Conservation (phyloP, 2,888 invertebrate species). For the Drepanosiphum platanoidis region DNA sequence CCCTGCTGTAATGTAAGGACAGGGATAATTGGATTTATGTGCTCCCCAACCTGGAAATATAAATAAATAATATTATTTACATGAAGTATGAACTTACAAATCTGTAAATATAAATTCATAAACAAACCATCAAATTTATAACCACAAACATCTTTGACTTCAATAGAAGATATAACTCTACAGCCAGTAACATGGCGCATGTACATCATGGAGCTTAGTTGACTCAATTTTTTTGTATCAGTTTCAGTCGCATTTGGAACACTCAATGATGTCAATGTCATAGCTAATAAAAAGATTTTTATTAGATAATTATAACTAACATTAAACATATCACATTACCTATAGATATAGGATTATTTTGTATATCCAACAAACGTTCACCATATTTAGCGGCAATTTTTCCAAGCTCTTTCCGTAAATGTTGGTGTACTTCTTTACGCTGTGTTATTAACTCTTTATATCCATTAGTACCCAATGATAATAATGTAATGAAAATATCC, state of each 20-base stretch:
- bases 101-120: neutral
- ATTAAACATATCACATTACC: slow-evolving; percentile 67
- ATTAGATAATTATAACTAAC: neutral
- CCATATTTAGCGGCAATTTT: slow-evolving; percentile 71
- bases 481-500: slow-evolving; percentile 80
- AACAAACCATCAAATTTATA: slow-evolving; percentile 71
- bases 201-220: slow-evolving; percentile 79
- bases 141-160: slow-evolving; percentile 71
- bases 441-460: slow-evolving; percentile 73
- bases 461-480: slow-evolving; percentile 76
- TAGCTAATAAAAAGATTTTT: slow-evolving; percentile 66
- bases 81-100: neutral
- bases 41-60: slow-evolving; percentile 75
- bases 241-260: slow-evolving; percentile 62
- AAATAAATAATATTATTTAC: slow-evolving; percentile 18
- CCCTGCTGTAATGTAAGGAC: slow-evolving; percentile 79
- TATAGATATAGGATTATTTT: slow-evolving; percentile 78
- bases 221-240: slow-evolving; percentile 69
- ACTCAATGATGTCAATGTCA: slow-evolving; percentile 68
- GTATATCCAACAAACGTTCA: slow-evolving; percentile 72
- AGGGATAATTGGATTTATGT: slow-evolving; percentile 72
- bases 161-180: slow-evolving; percentile 72
- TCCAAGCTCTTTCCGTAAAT: slow-evolving; percentile 72
- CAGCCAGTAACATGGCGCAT: slow-evolving; percentile 78
- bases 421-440: slow-evolving; percentile 73